Conservation (phyloP, 2,888 invertebrate genomes). For the Schrankia costaestrigalis region DNA sequence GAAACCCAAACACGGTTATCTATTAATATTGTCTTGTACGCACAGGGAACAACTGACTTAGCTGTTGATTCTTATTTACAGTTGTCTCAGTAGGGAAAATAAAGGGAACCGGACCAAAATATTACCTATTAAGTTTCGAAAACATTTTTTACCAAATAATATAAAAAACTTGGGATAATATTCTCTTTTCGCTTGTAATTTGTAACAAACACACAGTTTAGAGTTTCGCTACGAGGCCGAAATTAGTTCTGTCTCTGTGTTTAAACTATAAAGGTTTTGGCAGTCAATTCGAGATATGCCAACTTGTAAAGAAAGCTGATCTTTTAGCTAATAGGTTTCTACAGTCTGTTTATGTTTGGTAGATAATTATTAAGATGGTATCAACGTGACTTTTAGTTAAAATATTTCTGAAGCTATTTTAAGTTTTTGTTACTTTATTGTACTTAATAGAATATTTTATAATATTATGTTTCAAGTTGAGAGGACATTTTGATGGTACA, state of each 20-base stretch:
- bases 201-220: slow-evolving; percentile 21
- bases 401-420: not conserved
- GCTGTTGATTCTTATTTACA: no score
- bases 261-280: slow-evolving; percentile 38
- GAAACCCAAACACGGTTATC: no score
- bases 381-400: no score
- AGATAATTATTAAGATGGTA: no score
- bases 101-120: no score
- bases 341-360: not conserved
- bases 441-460: not conserved
- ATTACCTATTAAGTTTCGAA: not conserved
- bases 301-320: slow-evolving; percentile 8
- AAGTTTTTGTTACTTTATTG: not conserved
- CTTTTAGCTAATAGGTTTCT: not conserved
- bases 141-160: not conserved
- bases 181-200: slow-evolving; percentile 8
- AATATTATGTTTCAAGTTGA: not conserved
- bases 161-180: not conserved
- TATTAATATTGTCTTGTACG: no score
- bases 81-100: no score
- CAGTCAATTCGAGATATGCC: slow-evolving; percentile 28
- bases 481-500: no score
- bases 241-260: slow-evolving; percentile 41
- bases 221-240: slow-evolving; percentile 27
- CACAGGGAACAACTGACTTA: no score